Percentiles rank a stretch among this genome's conserved stretches.
phyloP scores from a whole-genome alignment of 2,113 vertebrate species.

The Scomber colias region DNA sequence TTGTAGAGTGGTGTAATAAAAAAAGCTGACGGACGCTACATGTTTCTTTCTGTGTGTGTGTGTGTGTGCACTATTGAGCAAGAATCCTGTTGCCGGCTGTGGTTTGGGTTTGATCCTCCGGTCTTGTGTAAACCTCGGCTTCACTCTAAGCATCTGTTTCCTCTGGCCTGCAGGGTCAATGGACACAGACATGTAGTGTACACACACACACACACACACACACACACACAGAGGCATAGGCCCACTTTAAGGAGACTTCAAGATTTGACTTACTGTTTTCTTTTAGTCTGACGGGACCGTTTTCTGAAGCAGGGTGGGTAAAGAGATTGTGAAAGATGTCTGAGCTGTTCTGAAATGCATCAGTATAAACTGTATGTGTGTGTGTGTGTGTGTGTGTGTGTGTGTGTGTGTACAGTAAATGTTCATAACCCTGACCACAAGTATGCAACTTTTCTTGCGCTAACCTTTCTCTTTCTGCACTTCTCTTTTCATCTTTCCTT shows the following conservation, averaged over 20 bases:
- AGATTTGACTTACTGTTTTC: not conserved
- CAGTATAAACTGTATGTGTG: not conserved
- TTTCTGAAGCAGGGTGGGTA: not conserved
- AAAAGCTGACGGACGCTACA: not conserved
- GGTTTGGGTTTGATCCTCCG: slow-evolving; percentile 39
- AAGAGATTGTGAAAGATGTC: slow-evolving; percentile 11
- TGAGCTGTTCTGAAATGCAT: too few species aligned
- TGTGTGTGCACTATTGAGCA: slow-evolving; percentile 36
- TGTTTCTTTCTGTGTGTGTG: not conserved
- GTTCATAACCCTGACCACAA: not conserved
- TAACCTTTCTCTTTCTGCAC: not conserved
- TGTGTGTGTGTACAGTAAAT: not conserved
- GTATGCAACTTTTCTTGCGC: not conserved
- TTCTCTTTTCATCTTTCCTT: not conserved
- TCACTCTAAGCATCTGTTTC: slow-evolving; percentile 66
- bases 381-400: not conserved
- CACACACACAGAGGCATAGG: not conserved
- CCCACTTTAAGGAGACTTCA: too few species aligned
- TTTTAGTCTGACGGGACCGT: slow-evolving; percentile 12
- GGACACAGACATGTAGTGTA: slow-evolving; percentile 1
- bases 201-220: not conserved
- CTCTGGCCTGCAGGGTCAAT: slow-evolving; percentile 43
- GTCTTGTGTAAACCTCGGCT: slow-evolving; percentile 50
- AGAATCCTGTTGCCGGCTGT: slow-evolving; percentile 31
- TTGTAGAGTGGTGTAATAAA: too few species aligned